phyloP scores from a whole-genome alignment of 2,113 vertebrate species.

The Vulpes vulpes region DNA sequence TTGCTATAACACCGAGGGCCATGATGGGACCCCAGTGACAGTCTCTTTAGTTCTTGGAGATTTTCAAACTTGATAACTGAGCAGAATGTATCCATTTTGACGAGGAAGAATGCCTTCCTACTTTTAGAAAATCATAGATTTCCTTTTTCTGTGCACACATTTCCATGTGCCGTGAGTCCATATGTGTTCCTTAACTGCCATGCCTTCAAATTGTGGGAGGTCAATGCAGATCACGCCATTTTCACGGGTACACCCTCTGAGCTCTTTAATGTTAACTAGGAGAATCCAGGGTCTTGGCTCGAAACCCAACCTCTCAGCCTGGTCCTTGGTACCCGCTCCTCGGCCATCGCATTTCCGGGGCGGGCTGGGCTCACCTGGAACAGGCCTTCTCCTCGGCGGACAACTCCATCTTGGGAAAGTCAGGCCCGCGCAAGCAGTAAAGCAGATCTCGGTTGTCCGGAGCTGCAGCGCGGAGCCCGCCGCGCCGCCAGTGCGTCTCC shows the following conservation, averaged over 20 bases:
- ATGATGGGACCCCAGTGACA: slow-evolving; percentile 98
- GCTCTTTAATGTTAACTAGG: not conserved
- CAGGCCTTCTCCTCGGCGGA: slow-evolving; percentile 22
- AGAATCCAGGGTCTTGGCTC: slow-evolving; percentile 49
- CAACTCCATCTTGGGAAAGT: not conserved
- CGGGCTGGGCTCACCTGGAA: slow-evolving; percentile 71
- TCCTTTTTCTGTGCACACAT: slow-evolving; percentile 74
- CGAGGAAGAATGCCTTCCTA: slow-evolving; percentile 59
- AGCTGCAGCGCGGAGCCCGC: not conserved
- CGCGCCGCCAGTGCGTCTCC: accelerated
- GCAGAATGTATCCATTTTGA: slow-evolving; percentile 91
- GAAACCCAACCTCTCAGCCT: slow-evolving; percentile 59
- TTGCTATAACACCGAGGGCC: slow-evolving; percentile 95
- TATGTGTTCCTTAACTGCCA: slow-evolving; percentile 38
- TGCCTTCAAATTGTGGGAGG: slow-evolving; percentile 86
- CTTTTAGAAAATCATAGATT: slow-evolving; percentile 62
- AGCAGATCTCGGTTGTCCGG: not conserved
- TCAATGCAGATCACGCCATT: slow-evolving; percentile 37
- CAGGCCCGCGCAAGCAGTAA: not conserved
- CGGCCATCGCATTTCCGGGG: slow-evolving; percentile 65
- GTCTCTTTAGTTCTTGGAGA: slow-evolving; percentile 94
- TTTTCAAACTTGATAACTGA: slow-evolving; percentile 93
- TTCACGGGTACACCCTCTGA: slow-evolving; percentile 37
- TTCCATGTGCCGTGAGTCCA: slow-evolving; percentile 73
- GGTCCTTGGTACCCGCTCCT: slow-evolving; percentile 10